phyloP scores from a whole-genome alignment of 2,797 vertebrate species.

The Forpus xanthops region DNA sequence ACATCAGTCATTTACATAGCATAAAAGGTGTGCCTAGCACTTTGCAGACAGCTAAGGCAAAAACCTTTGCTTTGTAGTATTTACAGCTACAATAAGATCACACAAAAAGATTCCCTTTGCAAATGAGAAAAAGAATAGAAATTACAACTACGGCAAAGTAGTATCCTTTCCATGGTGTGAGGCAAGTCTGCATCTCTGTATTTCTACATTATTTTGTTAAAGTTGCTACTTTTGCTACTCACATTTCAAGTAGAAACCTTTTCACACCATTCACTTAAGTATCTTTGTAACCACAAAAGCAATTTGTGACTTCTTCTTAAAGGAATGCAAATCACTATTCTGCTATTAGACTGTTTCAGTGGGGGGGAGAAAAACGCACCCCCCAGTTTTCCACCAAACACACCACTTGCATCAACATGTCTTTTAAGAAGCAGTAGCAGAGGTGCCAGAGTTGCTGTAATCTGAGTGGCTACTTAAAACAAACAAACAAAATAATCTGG shows the following conservation, averaged over 20 bases:
- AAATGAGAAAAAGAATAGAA: neutral
- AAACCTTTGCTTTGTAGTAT: neutral
- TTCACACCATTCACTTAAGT: neutral
- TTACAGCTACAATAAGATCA: neutral
- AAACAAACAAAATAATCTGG: neutral
- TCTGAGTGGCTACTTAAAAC: neutral
- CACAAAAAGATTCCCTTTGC: neutral
- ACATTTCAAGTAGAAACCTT: neutral
- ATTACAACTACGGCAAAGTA: neutral
- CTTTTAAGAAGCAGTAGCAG: neutral
- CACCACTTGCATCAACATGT: conserved; percentile 3
- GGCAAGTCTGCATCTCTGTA: neutral
- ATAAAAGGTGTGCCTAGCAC: neutral
- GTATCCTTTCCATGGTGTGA: neutral
- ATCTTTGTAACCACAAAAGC: neutral
- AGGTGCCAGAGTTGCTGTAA: conserved; percentile 1
- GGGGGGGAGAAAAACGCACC: neutral
- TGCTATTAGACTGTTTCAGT: neutral
- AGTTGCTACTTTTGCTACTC: neutral
- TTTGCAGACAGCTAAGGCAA: neutral
- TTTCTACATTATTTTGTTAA: neutral
- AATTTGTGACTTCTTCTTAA: neutral
- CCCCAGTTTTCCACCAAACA: neutral
- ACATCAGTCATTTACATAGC: neutral
- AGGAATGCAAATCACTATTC: neutral